A percentile compares a stretch with the other conserved stretches of the same genome.
Conservation (phyloP, 1,140 invertebrate genomes). For the Whitmania pigra region DNA sequence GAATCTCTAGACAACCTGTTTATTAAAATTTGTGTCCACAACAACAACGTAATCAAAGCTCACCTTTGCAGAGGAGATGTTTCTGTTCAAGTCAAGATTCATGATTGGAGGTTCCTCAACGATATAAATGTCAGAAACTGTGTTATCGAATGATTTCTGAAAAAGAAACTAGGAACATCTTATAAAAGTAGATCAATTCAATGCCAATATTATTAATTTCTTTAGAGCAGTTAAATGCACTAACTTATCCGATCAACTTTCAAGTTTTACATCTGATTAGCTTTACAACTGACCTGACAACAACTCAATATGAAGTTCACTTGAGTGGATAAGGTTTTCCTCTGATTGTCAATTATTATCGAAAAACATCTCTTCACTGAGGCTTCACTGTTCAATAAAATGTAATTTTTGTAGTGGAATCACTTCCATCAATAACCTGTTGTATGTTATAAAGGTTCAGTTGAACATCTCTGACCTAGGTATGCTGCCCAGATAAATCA, state of each 20-base stretch:
- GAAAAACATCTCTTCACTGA: neutral
- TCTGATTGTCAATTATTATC: conserved; percentile 16
- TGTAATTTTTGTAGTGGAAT: neutral
- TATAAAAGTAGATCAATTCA: too few species aligned
- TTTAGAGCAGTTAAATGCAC: too few species aligned
- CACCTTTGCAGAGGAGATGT: conserved; percentile 29
- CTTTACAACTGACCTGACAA: neutral
- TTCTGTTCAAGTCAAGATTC: too few species aligned
- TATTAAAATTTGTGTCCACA: too few species aligned
- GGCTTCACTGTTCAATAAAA: neutral
- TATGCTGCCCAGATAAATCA: conserved; percentile 36
- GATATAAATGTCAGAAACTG: conserved; percentile 1
- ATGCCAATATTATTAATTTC: too few species aligned
- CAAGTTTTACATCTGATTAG: too few species aligned
- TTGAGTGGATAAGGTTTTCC: conserved; percentile 7
- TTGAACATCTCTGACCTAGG: conserved; percentile 31
- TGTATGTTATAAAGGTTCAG: too few species aligned
- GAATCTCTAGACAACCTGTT: too few species aligned
- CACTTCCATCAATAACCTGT: too few species aligned
- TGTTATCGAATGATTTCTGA: neutral
- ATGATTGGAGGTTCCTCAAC: conserved; percentile 11
- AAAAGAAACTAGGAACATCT: too few species aligned
- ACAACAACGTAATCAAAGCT: too few species aligned
- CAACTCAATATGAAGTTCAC: conserved; percentile 12
- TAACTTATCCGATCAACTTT: too few species aligned